Base-by-base conservation (phyloP, 2,888 invertebrate species). In the Neria commutata region DNA sequence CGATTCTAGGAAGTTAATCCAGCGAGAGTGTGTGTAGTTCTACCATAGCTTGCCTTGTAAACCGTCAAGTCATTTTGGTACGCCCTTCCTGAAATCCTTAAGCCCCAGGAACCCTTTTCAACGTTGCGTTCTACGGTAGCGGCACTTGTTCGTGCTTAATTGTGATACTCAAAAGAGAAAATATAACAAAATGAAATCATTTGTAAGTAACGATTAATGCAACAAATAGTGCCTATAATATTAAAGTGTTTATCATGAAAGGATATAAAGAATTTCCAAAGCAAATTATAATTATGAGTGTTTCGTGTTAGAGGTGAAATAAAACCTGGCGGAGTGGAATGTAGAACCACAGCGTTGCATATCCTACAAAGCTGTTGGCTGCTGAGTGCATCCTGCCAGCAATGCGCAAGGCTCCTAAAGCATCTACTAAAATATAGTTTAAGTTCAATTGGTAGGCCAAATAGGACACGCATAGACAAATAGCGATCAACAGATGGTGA, bases 1-100 rank as follows among this genome's bases (percentile, higher is more conserved):
- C 70, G 77, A 74, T 77, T 81, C 82, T 82, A 81, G 82, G 82
- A 82, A 82, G 82, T 82, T 81, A 71, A 80, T 74, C 76, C 71
- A 76, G 71, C 67, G 54, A 54, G 34, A 55, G 71, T 68, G 70
- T 69, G 76, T 75, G 72, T 71, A 68, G 64, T 65, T 62, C 54
- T 19, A 63, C 62, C 63, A 52, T 16, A 24, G 33, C 25, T 26
- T 51, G 11, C 16, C 14, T 37, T 34, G 57, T 19, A 34, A 46
- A 33, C 26, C 21, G n/a, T 42, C 34, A 19, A 48, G 48, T n/a
- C n/a, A n/a, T n/a, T n/a, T n/a, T n/a, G n/a, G n/a, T n/a, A n/a
- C n/a, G n/a, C n/a, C n/a, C n/a, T n/a, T n/a, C n/a, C n/a, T n/a
- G n/a, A n/a, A n/a, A n/a, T n/a, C n/a, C n/a, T n/a, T n/a, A n/a